Conservation (phyloP, 1,140 invertebrate species). For the Trinorchestia longiramus region DNA sequence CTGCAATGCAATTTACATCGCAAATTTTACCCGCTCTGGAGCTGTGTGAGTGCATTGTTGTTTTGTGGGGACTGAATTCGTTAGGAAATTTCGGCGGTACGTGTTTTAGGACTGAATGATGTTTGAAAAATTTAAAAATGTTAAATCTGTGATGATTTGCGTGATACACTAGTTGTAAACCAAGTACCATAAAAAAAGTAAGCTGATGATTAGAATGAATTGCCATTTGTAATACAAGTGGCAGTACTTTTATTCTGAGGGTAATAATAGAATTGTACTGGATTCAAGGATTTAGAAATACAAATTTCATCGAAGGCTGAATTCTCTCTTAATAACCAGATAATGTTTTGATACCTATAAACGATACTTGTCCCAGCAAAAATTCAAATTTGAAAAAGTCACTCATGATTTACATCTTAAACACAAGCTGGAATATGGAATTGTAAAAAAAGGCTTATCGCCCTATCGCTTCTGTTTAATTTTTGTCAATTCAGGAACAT, state of each 20-base stretch:
- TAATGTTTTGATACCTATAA: background rate
- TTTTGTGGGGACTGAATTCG: background rate
- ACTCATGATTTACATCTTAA: background rate
- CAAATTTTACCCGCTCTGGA: background rate
- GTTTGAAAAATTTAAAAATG: background rate
- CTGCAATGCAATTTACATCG: slow-evolving; percentile 34
- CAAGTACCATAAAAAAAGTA: background rate
- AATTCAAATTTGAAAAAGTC: background rate
- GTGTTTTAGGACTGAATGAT: background rate
- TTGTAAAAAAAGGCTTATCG: background rate
- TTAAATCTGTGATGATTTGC: background rate
- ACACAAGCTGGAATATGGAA: background rate
- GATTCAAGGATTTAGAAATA: background rate
- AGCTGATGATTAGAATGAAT: background rate
- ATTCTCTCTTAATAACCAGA: background rate
- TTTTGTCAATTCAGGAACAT: background rate
- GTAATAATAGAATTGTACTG: background rate
- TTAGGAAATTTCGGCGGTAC: background rate
- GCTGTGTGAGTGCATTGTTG: background rate
- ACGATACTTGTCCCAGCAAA: background rate
- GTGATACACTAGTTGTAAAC: background rate
- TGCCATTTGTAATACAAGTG: background rate
- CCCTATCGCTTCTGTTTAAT: background rate
- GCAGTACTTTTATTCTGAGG: background rate
- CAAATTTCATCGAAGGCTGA: background rate